Base-by-base conservation (phyloP, 64 coral and sea anemone genomes). In the Hydrozoanthus tunicans region DNA sequence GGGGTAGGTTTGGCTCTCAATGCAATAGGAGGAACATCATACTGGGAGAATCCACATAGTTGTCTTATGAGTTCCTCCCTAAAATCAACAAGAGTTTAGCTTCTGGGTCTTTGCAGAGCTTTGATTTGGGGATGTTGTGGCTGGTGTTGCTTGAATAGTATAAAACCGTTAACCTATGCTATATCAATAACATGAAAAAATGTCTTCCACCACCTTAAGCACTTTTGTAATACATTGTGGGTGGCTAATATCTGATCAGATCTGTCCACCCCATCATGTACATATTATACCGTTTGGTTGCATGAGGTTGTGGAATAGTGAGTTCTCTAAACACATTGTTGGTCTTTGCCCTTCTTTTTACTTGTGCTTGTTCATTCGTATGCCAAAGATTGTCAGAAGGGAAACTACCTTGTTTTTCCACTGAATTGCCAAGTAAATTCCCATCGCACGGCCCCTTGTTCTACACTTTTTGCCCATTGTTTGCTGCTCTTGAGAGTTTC, bases 401-500 rank as follows among this genome's bases (percentile, higher is more conserved):
- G 92, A 93, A 27, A 89, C 92, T 24, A 93, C 83, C 70, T 93
- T 93, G 3, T 92, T 92, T 80, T 88, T 80, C 77, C 92, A 93
- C 76, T 93, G 92, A 58, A 89, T 59, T 53, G 83, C 82, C 55
- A 89, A 56, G 7, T 15, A 79, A 56, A 77, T 13, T 81, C 62
- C 83, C 83, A 89, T 52, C 76, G 72, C 83, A 93, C 80, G 10
- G 75, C 59, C 24, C 77, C 83, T 26, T 77, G 54, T 6, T 79
- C 92, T 17, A 62, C 56, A 65, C 62, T 64, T 78, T 88, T 93
- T 6, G 62, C 81, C 91, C 91, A 93, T 69, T 89, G 59, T 62
- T 88, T 93, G 10, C 91, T 75, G 64, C 86, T 93, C 83, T 89
- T 89, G n/a, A 89, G 58, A 10, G 73, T 67, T 70, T 78, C 51